Evolutionary conservation across 1,140 invertebrate species (phyloP).

Genomic region (Vanessa atalanta): DNA sequence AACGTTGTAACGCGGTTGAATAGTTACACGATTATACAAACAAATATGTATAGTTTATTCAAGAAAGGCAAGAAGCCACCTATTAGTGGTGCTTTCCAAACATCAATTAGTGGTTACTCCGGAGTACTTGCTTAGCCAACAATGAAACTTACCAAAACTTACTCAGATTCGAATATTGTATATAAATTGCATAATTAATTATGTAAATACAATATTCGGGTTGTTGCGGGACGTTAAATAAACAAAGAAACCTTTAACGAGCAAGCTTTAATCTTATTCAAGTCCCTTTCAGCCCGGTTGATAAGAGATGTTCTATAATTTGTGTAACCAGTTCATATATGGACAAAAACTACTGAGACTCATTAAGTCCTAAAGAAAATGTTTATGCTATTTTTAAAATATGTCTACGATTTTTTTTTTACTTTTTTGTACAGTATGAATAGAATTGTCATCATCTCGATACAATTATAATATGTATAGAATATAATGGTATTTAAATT

Average conservation of each 20-base stretch:
- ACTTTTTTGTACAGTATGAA: no score
- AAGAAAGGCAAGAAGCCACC: conserved; percentile 3
- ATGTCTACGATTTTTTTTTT: no score
- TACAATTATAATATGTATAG: no score
- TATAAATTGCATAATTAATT: conserved; percentile 40
- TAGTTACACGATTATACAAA: conserved; percentile 24
- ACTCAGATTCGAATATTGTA: conserved; percentile 25
- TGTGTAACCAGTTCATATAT: neutral
- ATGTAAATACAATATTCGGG: conserved; percentile 37
- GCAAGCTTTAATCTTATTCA: conserved; percentile 24
- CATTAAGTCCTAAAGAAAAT: no score
- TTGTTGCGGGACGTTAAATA: conserved; percentile 36
- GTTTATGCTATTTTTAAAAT: no score
- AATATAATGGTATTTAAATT: no score
- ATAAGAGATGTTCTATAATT: neutral
- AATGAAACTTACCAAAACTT: conserved; percentile 26
- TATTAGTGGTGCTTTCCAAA: conserved; percentile 25
- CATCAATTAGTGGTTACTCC: conserved; percentile 27
- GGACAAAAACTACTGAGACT: no score
- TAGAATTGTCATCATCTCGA: no score
- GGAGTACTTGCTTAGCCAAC: conserved; percentile 25
- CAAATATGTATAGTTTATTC: conserved; percentile 8
- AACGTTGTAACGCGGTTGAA: no score
- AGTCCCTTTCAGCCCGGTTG: neutral
- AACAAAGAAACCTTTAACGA: conserved; percentile 42